A percentile compares a stretch with the other conserved stretches of the same genome.
Conservation (phyloP, 2,888 invertebrate genomes). For the Stenotaenia linearis region DNA sequence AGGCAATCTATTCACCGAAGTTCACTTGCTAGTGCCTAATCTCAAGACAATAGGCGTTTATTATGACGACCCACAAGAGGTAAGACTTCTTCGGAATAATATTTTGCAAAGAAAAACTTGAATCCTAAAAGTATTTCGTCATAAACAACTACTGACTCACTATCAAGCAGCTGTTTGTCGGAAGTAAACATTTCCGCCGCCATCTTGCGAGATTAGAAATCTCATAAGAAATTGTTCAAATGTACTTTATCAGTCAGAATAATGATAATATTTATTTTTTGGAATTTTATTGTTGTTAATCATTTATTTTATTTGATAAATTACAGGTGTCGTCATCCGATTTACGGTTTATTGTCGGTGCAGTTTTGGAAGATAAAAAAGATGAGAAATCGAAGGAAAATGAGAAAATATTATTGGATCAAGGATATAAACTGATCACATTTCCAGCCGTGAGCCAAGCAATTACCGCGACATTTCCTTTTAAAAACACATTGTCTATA, state of each 20-base stretch:
- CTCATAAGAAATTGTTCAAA: background rate
- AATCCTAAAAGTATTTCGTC: no score
- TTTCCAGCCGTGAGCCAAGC: constrained; percentile 48
- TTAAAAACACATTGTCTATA: constrained; percentile 48
- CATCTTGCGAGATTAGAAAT: background rate
- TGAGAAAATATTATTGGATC: constrained; percentile 41
- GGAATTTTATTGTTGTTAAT: no score
- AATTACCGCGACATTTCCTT: constrained; percentile 49
- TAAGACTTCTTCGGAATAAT: no score
- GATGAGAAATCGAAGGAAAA: constrained; percentile 39
- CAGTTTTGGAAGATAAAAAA: constrained; percentile 44
- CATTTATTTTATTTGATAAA: no score
- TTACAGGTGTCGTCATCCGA: constrained; percentile 44
- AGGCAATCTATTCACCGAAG: constrained; percentile 48
- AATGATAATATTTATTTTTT: no score
- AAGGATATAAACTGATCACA: constrained; percentile 45
- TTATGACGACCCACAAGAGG: constrained; percentile 50
- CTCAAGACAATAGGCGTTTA: constrained; percentile 48
- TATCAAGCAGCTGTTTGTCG: background rate
- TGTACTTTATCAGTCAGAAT: background rate
- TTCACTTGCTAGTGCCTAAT: constrained; percentile 45
- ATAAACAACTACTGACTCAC: background rate
- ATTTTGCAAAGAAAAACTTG: no score
- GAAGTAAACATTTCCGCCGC: background rate
- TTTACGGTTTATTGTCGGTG: constrained; percentile 48